A percentile compares a stretch with the other conserved stretches of the same genome.
Conservation (phyloP, 2,888 invertebrate genomes). For the Heteromurus nitidus region DNA sequence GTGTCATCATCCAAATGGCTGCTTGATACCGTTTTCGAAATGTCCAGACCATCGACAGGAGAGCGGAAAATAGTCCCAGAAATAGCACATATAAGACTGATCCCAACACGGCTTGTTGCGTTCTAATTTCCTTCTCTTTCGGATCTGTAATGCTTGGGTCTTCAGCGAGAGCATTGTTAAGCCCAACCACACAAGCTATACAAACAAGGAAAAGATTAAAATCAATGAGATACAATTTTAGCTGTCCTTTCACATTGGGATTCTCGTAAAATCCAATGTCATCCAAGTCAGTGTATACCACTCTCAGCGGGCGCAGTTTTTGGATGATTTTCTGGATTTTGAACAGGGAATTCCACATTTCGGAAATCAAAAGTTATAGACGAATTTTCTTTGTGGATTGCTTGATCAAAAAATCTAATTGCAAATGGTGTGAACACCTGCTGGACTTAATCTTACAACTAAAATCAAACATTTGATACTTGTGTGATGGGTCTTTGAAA, state of each 20-base stretch:
- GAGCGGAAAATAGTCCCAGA: background rate
- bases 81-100: conserved; percentile 8
- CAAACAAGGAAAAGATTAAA: background rate
- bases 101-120: conserved; percentile 24
- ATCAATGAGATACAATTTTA: conserved; percentile 11
- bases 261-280: conserved; percentile 4
- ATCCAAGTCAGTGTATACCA: conserved; percentile 3
- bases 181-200: conserved; percentile 11
- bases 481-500: no score
- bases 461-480: no score
- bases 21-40: background rate
- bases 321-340: conserved; percentile 25
- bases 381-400: background rate
- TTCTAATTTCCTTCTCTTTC: background rate
- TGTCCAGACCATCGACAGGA: background rate
- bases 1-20: conserved; percentile 4
- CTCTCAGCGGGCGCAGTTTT: conserved; percentile 21
- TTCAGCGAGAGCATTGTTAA: background rate
- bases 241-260: background rate
- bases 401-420: background rate
- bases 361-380: background rate
- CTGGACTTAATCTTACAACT: no score
- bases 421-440: no score
- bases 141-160: background rate
- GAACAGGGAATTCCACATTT: background rate